phyloP scores from a whole-genome alignment of 2,113 vertebrate species.

The Podilymbus podiceps region DNA sequence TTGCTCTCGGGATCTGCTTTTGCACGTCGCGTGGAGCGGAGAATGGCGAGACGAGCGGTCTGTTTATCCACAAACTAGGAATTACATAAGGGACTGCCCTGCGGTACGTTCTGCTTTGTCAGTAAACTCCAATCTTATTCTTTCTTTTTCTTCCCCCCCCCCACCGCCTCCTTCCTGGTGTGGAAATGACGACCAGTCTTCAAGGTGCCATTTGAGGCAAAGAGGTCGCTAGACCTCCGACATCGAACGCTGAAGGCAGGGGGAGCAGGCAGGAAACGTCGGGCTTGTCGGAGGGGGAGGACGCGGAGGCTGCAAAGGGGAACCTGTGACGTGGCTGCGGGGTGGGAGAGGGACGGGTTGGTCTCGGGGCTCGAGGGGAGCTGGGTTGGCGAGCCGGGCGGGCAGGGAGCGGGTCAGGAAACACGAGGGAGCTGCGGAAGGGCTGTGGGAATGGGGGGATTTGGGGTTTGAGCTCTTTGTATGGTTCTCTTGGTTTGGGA shows the following conservation, averaged over 20 bases:
- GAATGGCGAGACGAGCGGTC: background rate
- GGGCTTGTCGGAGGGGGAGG: background rate
- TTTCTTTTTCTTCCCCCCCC: accelerated
- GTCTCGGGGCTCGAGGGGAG: background rate
- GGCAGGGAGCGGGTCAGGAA: background rate
- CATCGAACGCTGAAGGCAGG: background rate
- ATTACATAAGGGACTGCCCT: background rate
- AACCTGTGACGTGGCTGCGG: background rate
- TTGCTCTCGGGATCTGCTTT: background rate
- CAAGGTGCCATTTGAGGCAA: background rate
- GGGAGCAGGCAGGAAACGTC: background rate
- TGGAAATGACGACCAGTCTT: background rate
- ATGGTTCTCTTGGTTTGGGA: accelerated
- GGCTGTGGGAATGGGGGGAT: background rate
- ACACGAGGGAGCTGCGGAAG: accelerated
- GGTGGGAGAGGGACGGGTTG: background rate
- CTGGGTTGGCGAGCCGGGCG: background rate
- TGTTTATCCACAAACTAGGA: background rate
- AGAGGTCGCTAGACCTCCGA: background rate
- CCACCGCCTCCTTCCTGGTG: too few relatives aligned
- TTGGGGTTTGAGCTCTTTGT: background rate
- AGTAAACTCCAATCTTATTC: background rate
- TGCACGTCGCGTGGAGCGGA: accelerated
- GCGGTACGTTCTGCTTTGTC: background rate
- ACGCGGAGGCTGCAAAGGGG: background rate